phyloP scores from a whole-genome alignment of 2,797 vertebrate species.

The Ciconia nigra region DNA sequence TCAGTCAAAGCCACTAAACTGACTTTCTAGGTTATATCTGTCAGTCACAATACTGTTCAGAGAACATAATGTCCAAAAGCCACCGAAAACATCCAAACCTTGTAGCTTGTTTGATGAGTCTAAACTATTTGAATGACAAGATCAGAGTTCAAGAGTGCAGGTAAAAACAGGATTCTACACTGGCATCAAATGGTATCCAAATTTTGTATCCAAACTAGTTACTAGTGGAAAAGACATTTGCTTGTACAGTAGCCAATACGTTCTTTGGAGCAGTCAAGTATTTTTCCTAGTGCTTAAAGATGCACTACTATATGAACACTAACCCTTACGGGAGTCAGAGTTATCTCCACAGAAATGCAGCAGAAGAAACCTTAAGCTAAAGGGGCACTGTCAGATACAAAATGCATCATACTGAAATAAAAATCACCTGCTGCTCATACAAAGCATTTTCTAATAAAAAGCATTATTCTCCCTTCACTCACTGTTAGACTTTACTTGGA shows the following conservation, averaged over 20 bases:
- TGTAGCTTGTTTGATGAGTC: background rate
- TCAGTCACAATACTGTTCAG: constrained; percentile 36
- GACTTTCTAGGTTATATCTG: constrained; percentile 23
- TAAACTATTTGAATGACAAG: background rate
- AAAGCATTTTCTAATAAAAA: background rate
- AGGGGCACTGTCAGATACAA: background rate
- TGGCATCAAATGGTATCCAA: background rate
- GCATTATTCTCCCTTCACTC: background rate
- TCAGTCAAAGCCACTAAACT: constrained; percentile 37
- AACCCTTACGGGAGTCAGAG: background rate
- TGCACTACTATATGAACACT: background rate
- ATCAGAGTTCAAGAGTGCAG: constrained; percentile 38
- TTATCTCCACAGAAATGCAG: background rate
- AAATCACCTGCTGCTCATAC: background rate
- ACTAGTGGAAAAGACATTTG: background rate
- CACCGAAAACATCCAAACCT: constrained; percentile 53
- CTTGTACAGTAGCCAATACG: background rate
- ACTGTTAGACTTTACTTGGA: background rate
- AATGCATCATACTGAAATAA: background rate
- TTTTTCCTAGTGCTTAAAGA: background rate
- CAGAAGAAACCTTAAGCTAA: background rate
- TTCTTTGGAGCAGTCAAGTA: background rate
- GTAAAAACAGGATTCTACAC: background rate
- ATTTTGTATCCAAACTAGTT: background rate
- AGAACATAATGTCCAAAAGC: constrained; percentile 55